Base-by-base conservation (phyloP, 2,797 vertebrate species). In the Macrochelys suwanniensis region DNA sequence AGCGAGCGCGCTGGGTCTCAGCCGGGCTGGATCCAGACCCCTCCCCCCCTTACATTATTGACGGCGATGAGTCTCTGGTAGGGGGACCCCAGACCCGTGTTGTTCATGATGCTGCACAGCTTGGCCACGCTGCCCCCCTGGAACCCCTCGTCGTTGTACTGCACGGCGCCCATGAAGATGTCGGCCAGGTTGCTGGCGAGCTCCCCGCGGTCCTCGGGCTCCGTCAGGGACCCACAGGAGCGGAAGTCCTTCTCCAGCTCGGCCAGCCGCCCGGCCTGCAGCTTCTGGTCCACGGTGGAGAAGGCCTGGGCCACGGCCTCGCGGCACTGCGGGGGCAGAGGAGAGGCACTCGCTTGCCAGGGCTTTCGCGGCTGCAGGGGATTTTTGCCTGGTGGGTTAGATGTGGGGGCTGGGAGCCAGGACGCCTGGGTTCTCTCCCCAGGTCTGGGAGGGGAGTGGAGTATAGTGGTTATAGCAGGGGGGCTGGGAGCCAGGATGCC, bases 161-260 rank as follows among this genome's bases (percentile, higher is more conserved):
- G 99, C 92, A 99, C 99, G 0, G 98, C 91, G 23, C 98, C 98
- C 96, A 98, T 99, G 80, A 99, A 81, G 84, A 99, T 96, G 50
- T 98, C 98, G 0, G 98, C 99, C 95, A 99, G 77, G 87, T 93
- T 98, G 88, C 97, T 96, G 91, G 99, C 95, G 50, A 99, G 93
- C 92, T 98, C 97, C 0, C 87, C 92, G 94, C 97, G 97, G 96
- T 99, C 99, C 2, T 98, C 96, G 0, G 42, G 26, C 13, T 93
- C 92, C 5, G 79, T 85, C 49, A 98, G 97, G 4, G 92, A 80
- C 28, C 97, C 95, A 87, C 99, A 99, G 53, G 98, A 98, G 56
- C 84, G 88, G 42, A 99, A 98, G 88, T 99, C 98, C 3, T 31
- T 5, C 4, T 97, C 96, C 94, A 98, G 97, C 54, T 97, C 82